These are phyloP conservation scores for Hypotaenidia okinawae DNA, from an alignment of 2,797 vertebrate species.

Conservation along the genomic window DNA sequence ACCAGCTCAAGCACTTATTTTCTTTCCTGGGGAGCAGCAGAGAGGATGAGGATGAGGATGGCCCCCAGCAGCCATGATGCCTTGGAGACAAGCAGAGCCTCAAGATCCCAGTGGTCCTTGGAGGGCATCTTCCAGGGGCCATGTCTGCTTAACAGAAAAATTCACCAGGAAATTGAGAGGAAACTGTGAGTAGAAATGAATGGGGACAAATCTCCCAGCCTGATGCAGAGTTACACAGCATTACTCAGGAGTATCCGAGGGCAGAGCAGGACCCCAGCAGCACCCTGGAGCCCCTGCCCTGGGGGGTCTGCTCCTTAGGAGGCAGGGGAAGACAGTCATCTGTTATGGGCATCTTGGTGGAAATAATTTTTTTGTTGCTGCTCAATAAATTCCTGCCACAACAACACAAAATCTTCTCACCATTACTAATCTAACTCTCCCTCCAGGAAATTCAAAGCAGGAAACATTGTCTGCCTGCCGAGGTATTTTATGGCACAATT, in stretches of 20 bases:
- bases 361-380: slow-evolving; percentile 38
- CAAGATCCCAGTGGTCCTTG: background rate
- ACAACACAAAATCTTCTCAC: slow-evolving; percentile 48
- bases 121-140: background rate
- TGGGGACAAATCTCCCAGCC: background rate
- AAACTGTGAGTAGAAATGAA: background rate
- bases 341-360: background rate
- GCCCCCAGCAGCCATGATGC: background rate
- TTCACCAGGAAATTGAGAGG: background rate
- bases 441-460: slow-evolving; percentile 59
- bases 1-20: background rate
- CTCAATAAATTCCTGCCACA: slow-evolving; percentile 44
- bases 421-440: slow-evolving; percentile 61
- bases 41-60: background rate
- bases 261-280: background rate
- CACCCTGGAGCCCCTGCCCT: fast-evolving
- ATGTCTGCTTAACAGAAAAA: background rate
- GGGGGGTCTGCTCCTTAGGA: background rate
- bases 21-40: background rate
- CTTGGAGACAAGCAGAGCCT: background rate
- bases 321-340: background rate
- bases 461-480: slow-evolving; percentile 32
- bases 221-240: background rate
- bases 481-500: slow-evolving; percentile 48
- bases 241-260: background rate